Percentiles rank a stretch among this genome's conserved stretches.
These are phyloP conservation scores for Achlya flavicornis DNA, from an alignment of 2,888 invertebrate species.

Conservation along the genomic window DNA sequence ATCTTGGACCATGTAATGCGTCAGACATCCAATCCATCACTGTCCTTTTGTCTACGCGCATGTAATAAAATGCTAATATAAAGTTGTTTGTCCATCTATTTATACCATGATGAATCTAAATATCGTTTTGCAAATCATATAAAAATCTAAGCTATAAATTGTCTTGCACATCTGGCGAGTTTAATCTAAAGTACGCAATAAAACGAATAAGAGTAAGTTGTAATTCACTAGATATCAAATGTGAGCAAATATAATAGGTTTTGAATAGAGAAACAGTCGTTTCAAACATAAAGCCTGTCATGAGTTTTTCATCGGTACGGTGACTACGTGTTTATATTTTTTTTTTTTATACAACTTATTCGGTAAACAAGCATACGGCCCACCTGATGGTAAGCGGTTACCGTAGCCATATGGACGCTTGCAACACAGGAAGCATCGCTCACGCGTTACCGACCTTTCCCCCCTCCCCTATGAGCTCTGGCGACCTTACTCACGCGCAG, in stretches of 20 bases:
- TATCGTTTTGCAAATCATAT: slow-evolving; percentile 6
- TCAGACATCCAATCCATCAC: slow-evolving; percentile 8
- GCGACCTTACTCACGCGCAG: too few species aligned
- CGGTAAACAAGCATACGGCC: too few species aligned
- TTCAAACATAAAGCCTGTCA: slow-evolving; percentile 10
- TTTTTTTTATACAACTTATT: too few species aligned
- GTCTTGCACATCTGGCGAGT: slow-evolving; percentile 10
- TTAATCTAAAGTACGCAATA: slow-evolving; percentile 9
- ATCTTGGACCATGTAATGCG: not conserved
- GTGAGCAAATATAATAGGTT: not conserved
- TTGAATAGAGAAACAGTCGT: not conserved
- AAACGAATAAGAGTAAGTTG: slow-evolving; percentile 1
- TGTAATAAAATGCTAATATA: not conserved
- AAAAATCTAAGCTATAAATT: slow-evolving; percentile 3
- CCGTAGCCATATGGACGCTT: too few species aligned
- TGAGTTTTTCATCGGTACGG: not conserved
- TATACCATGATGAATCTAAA: not conserved
- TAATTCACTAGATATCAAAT: not conserved
- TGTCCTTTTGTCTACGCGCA: not conserved
- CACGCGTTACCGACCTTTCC: too few species aligned
- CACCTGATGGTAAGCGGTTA: too few species aligned
- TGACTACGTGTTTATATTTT: too few species aligned
- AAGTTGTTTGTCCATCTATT: not conserved
- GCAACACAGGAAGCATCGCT: too few species aligned
- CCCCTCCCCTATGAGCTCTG: too few species aligned